These are phyloP conservation scores for Naja naja DNA, from an alignment of 2,113 vertebrate species.

Conservation along the genomic window DNA sequence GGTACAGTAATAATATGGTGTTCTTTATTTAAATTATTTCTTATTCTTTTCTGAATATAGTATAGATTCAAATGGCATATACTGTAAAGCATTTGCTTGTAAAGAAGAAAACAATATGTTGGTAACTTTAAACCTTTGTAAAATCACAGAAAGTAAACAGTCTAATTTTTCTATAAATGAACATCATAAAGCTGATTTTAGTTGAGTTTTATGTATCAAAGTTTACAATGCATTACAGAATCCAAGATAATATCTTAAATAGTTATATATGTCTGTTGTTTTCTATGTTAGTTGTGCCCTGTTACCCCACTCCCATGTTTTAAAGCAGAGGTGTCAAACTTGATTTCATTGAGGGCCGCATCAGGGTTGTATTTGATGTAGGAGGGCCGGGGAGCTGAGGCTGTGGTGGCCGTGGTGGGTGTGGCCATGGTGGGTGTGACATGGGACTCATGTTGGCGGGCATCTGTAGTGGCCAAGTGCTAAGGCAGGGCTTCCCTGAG, in stretches of 20 bases:
- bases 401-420: no score
- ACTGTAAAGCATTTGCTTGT: not conserved
- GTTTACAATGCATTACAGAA: not conserved
- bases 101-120: not conserved
- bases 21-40: not conserved
- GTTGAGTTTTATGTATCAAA: not conserved
- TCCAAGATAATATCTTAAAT: not conserved
- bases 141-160: not conserved
- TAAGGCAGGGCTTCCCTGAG: no score
- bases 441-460: no score
- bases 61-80: not conserved
- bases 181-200: not conserved
- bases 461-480: no score
- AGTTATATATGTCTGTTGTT: not conserved
- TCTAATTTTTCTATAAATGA: not conserved
- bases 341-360: no score
- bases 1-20: conserved; percentile 8
- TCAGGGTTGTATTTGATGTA: no score
- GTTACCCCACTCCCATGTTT: not conserved
- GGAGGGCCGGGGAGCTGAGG: no score
- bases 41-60: not conserved
- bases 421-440: no score
- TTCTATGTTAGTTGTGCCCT: not conserved
- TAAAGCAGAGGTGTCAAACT: not conserved
- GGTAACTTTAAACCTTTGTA: not conserved